These are phyloP conservation scores for Mycetomoellerius zeteki DNA, from an alignment of 1,140 invertebrate species.

Conservation along the genomic window DNA sequence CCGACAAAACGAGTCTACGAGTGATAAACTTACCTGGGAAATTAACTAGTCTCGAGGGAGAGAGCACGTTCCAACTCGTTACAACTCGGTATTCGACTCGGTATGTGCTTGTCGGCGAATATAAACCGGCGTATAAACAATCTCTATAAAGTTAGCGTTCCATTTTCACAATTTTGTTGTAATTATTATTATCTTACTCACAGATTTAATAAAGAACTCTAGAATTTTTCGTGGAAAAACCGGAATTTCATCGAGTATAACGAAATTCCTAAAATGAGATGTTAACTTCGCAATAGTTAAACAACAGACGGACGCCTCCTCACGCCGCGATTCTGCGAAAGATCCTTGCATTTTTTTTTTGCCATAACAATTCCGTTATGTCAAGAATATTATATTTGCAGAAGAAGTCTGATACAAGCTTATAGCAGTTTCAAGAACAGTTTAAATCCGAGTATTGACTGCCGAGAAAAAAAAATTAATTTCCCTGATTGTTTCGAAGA, in stretches of 20 bases:
- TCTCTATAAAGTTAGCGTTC: background rate
- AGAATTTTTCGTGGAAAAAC: background rate
- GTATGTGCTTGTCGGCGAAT: constrained; percentile 54
- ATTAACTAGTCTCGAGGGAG: constrained; percentile 57
- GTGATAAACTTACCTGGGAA: constrained; percentile 55
- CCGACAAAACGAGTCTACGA: constrained; percentile 59
- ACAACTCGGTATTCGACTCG: constrained; percentile 58
- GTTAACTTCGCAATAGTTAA: background rate
- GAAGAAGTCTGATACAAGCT: background rate
- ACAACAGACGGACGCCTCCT: background rate
- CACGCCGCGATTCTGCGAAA: background rate
- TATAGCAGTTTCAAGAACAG: background rate
- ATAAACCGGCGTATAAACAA: constrained; percentile 49
- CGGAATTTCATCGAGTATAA: background rate
- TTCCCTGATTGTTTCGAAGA: constrained; percentile 28
- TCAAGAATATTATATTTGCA: background rate
- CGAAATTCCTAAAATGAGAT: background rate
- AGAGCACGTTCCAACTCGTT: constrained; percentile 42
- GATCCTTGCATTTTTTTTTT: constrained; percentile 9
- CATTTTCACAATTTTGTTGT: constrained; percentile 16
- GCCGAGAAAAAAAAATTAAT: constrained; percentile 4
- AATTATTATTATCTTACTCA: background rate
- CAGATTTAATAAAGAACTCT: background rate
- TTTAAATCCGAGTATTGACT: constrained; percentile 14
- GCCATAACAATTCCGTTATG: constrained; percentile 51